Base-by-base conservation (phyloP, 2,888 invertebrate genomes). In the Epsilonema sp. region DNA sequence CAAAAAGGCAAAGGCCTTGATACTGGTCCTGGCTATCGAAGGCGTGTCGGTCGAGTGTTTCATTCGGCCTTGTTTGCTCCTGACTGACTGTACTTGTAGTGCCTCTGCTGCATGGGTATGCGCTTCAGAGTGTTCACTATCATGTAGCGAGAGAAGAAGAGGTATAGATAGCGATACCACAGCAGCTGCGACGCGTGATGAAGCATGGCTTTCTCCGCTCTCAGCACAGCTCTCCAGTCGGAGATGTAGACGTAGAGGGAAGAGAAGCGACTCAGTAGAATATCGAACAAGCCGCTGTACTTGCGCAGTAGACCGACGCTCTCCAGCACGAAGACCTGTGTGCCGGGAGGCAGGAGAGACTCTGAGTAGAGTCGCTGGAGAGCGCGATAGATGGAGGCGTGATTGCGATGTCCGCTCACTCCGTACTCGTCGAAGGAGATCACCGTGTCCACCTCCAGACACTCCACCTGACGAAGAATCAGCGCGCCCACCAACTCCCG, bases 351-450 rank as follows among this genome's bases (percentile, higher is more conserved):
- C 19, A 60, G 49, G 1, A 38, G 46, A 3, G 56, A 53, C 20
- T 50, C 47, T 2, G 54, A 49, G 47, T 58, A 57, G 19, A 50
- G 24, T 13, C 36, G 11, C 24, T 42, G 48, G 22, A 48, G 22
- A 20, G 41, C 44, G 16, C 31, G 49, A 47, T 55, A 59, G 41
- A 59, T 56, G 31, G 53, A 47, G 2, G 52, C 49, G 54, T 97
- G 97, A 71, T 97, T 97, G 23, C 75, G 72, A 70, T 97, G 94
- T 4, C 80, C 78, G 56, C 89, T 90, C 4, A 97, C 79, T 44
- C 94, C 97, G 63, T 79, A 75, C 60, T 79, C 77, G 69, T 97
- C 97, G 72, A 97, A 97, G 19, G 92, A 87, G 46, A 94, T 76
- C 45, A 92, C 58, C 61, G 53, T 52, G 36, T 61, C 56, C 25